Conservation (phyloP, 1,140 invertebrate genomes). For the Armadillidium nasatum region DNA sequence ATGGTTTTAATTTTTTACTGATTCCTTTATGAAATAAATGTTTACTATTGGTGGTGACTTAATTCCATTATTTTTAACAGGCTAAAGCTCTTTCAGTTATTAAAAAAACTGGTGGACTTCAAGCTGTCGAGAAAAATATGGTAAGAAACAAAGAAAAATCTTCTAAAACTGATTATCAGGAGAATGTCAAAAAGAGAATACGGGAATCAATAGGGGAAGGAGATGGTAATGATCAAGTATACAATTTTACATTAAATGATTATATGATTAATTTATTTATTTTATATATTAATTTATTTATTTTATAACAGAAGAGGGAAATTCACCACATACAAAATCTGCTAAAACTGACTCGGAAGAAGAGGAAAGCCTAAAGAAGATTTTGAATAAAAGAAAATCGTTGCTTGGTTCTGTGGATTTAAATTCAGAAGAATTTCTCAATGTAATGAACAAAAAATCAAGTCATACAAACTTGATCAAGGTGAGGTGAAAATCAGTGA, state of each 20-base stretch:
- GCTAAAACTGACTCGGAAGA: no score
- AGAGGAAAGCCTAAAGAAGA: no score
- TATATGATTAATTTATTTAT: no score
- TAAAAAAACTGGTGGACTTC: constrained; percentile 34
- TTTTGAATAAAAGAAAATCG: background rate
- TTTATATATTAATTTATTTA: no score
- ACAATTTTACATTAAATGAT: no score
- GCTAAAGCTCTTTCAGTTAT: constrained; percentile 34
- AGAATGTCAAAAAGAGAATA: constrained; percentile 35
- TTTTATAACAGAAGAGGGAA: no score
- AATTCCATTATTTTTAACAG: constrained; percentile 22
- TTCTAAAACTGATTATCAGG: constrained; percentile 29
- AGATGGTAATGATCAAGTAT: no score
- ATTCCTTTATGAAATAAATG: no score
- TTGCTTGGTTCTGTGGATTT: constrained; percentile 32
- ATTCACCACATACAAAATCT: no score
- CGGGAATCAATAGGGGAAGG: no score
- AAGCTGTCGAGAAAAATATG: constrained; percentile 34
- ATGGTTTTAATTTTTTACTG: no score
- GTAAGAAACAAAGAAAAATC: constrained; percentile 31
- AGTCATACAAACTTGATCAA: constrained; percentile 40
- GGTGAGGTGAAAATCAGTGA: constrained; percentile 12
- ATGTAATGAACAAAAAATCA: constrained; percentile 38
- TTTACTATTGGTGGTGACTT: no score
- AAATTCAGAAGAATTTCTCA: constrained; percentile 39